Evolutionary conservation across 37 sponge, comb jelly and placozoan species (phyloP).

Genomic region (Aplysina aerophoba): DNA sequence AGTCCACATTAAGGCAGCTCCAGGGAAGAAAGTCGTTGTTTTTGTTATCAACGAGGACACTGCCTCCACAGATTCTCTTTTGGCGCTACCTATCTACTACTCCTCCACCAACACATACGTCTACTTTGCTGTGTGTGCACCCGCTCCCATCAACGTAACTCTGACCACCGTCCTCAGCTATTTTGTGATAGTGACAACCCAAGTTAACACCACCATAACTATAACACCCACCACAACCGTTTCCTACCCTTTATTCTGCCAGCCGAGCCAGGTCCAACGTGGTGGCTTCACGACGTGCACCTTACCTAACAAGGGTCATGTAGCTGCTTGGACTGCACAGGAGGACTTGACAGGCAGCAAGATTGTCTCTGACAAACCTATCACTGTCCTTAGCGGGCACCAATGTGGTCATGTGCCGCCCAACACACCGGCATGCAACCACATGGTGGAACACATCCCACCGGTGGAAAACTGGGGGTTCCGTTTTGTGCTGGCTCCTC

Average conservation of each 20-base stretch:
- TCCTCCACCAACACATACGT: not conserved
- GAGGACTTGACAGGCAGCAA: constrained; percentile 51
- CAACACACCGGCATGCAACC: constrained; percentile 50
- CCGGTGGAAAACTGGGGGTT: constrained; percentile 32
- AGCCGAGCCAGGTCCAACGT: too few relatives aligned
- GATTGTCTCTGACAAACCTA: constrained; percentile 33
- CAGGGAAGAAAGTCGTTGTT: not conserved
- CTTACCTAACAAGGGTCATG: not conserved
- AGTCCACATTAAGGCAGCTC: constrained; percentile 4
- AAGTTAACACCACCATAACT: constrained; percentile 26
- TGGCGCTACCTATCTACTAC: constrained; percentile 39
- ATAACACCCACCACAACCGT: not conserved
- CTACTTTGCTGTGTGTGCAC: not conserved
- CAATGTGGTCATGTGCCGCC: constrained; percentile 56
- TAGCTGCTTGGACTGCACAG: not conserved
- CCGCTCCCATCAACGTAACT: not conserved
- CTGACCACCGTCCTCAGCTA: not conserved
- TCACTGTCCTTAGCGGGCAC: constrained; percentile 37
- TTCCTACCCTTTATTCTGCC: too few relatives aligned
- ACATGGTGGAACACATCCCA: constrained; percentile 65
- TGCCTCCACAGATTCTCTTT: constrained; percentile 39
- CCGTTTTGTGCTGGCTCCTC: constrained; percentile 27
- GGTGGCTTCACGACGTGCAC: too few relatives aligned
- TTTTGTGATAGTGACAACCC: constrained; percentile 33
- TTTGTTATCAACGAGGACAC: constrained; percentile 43